A percentile compares a stretch with the other conserved stretches of the same genome.
Conservation (phyloP, 2,113 vertebrate genomes). For the Ciconia stormi region DNA sequence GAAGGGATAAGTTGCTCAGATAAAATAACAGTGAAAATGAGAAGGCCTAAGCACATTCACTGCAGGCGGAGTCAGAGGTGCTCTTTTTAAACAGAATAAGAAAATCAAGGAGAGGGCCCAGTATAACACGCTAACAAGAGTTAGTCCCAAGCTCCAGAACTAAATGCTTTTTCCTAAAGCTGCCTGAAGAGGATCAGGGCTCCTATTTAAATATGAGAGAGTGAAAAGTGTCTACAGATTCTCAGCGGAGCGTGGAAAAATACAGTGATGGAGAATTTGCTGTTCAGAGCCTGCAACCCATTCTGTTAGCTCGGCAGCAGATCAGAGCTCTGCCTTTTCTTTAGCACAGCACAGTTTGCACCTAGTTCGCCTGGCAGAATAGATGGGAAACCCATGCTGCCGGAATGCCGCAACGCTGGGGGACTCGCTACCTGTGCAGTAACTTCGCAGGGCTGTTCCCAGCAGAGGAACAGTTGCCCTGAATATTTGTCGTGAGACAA, state of each 20-base stretch:
- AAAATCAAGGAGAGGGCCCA: not conserved
- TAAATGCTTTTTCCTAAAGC: not conserved
- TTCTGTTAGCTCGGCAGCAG: not conserved
- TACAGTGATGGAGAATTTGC: not conserved
- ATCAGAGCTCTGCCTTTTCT: not conserved
- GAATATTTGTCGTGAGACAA: fast-evolving
- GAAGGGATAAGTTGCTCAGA: not conserved
- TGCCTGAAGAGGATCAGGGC: not conserved
- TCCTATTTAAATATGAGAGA: not conserved
- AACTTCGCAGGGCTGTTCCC: not conserved
- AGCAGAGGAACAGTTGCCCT: not conserved
- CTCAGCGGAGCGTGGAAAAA: not conserved
- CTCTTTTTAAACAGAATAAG: not conserved
- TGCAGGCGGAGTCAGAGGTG: not conserved
- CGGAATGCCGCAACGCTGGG: fast-evolving
- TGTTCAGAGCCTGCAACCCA: not conserved
- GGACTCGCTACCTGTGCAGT: fast-evolving
- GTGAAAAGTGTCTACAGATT: not conserved
- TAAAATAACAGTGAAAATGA: not conserved
- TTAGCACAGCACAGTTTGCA: not conserved
- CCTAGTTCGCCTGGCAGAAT: not conserved
- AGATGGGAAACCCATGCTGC: not conserved
- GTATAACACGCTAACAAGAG: not conserved
- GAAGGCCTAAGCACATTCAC: not conserved
- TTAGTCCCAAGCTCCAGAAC: not conserved